Conservation (phyloP, 2,113 vertebrate species). For the Epinephelus cyanopodus region DNA sequence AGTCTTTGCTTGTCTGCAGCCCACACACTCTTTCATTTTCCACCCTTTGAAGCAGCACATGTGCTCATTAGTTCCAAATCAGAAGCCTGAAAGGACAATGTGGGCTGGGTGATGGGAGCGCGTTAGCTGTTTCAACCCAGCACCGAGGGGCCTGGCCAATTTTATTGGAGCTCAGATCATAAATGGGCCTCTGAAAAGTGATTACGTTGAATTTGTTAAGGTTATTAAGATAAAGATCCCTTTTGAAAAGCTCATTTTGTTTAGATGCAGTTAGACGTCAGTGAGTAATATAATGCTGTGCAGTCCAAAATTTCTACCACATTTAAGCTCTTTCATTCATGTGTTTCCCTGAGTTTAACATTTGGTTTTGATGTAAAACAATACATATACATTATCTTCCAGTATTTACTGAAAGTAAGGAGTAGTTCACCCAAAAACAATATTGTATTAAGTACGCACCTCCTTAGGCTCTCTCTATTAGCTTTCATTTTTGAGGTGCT, state of each 20-base stretch:
- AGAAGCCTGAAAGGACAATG: constrained; percentile 74
- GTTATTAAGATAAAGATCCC: constrained; percentile 24
- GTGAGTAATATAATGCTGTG: not conserved
- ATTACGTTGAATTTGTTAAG: constrained; percentile 25
- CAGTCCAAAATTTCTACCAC: constrained; percentile 1
- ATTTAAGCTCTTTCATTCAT: not conserved
- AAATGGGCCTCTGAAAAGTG: constrained; percentile 30
- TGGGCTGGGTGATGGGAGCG: constrained; percentile 65
- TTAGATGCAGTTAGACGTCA: not conserved
- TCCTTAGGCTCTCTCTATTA: no score
- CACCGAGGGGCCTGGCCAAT: constrained; percentile 32
- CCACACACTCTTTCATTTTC: constrained; percentile 71
- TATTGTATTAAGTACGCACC: no score
- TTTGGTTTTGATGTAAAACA: constrained; percentile 12
- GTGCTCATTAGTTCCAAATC: constrained; percentile 79
- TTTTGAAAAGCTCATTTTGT: constrained; percentile 14
- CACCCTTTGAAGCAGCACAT: constrained; percentile 72
- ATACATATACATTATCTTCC: not conserved
- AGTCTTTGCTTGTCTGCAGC: constrained; percentile 67
- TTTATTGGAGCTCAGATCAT: constrained; percentile 43
- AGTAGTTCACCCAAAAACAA: no score
- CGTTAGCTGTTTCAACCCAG: constrained; percentile 42
- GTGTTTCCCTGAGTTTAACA: not conserved
- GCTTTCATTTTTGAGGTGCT: no score
- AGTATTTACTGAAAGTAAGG: no score